Evolutionary conservation across 2,888 invertebrate genomes (phyloP), one percentile per base, ranked within the genome.

Genomic region (Psylliodes chrysocephalus): DNA sequence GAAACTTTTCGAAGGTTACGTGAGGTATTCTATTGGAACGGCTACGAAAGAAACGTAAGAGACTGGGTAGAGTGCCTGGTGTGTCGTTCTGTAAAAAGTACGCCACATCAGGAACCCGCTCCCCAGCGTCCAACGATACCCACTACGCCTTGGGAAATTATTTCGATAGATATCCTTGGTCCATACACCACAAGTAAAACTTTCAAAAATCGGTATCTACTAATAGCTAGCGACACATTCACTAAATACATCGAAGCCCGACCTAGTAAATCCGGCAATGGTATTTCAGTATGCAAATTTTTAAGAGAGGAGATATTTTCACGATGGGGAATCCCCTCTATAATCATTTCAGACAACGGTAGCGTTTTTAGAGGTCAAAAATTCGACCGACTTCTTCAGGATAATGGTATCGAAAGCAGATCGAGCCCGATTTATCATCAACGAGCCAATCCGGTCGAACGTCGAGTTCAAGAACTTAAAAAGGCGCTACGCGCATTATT

Each of bases 401-500:
- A 14, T 6, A 10, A 53, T 10, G 2, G 12, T 2, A 53, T 60
- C 0, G 22, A n/a, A 5, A 33, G 30, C 1, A 17, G 44, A 15
- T 8, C 5, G 8, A 71, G 71, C 0, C 60, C 73, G 0, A 66
- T 63, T 0, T 73, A 73, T 30, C 73, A 75, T 33, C 71, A 72
- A 1, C 56, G 60, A n/a, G 72, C 71, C 6, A 74, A 74, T 28
- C 70, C 71, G 1, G 68, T 67, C 1, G 64, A 75, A 38, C 12
- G 73, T 10, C 55, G 69, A 1, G 71, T 72, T 17, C 74, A 75
- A 28, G 70, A 73, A 7, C 54, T 74, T 1, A 75, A 75, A 22
- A 71, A 72, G 18, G 19, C 12, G 0, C 8, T 53, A 7, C 30
- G 51, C 0, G 35, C 38, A 2, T 7, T 10, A 4, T 8, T 46